These are phyloP conservation scores for Picus viridis DNA, from an alignment of 2,797 vertebrate species.

Conservation along the genomic window DNA sequence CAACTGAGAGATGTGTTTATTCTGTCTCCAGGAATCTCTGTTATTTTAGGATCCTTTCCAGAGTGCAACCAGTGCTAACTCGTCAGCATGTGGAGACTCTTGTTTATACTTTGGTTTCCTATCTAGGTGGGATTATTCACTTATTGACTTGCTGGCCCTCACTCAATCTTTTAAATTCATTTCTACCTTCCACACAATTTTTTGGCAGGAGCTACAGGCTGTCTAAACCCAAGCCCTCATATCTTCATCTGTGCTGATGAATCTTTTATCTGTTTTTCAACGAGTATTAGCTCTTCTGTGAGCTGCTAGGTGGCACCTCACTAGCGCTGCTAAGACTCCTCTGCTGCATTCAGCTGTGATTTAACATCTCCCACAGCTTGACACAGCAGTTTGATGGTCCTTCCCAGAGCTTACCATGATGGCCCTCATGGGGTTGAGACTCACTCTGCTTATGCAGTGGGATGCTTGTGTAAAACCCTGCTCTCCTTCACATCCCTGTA, in stretches of 20 bases:
- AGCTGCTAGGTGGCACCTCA: not conserved
- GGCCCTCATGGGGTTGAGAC: not conserved
- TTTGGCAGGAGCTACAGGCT: constrained; percentile 60
- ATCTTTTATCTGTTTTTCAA: constrained; percentile 63
- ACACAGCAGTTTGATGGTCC: not conserved
- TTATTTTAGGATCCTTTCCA: constrained; percentile 71
- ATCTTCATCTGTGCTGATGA: constrained; percentile 68
- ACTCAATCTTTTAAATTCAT: constrained; percentile 69
- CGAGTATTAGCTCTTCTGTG: constrained; percentile 10
- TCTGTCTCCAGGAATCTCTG: constrained; percentile 70
- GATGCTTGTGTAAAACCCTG: not conserved
- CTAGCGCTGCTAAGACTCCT: not conserved
- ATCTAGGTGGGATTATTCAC: constrained; percentile 72
- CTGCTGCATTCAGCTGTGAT: accelerated
- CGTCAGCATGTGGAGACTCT: constrained; percentile 65
- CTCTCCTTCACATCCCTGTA: not conserved
- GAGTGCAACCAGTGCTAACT: constrained; percentile 66
- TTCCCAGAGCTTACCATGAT: not conserved
- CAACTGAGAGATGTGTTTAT: constrained; percentile 71
- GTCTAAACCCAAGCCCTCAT: constrained; percentile 45
- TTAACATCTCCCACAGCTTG: not conserved
- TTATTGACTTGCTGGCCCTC: constrained; percentile 71
- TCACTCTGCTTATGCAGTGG: accelerated
- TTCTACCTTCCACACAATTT: constrained; percentile 62
- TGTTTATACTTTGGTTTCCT: constrained; percentile 70